Conservation (phyloP, 2,113 vertebrate species). For the Antechinus stuartii region DNA sequence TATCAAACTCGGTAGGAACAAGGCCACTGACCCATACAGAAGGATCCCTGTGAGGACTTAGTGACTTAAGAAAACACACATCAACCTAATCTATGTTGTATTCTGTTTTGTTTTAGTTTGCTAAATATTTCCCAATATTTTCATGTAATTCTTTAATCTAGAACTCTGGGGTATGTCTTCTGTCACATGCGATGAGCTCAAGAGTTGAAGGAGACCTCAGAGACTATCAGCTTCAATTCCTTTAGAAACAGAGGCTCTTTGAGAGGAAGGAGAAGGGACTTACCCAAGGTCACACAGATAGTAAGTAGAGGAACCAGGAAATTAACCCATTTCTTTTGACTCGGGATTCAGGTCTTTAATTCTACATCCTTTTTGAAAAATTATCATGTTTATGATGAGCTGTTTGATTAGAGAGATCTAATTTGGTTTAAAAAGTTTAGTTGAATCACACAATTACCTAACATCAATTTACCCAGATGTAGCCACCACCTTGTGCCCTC, state of each 20-base stretch:
- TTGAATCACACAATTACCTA: neutral
- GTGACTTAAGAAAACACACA: neutral
- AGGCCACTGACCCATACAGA: neutral
- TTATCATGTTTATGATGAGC: neutral
- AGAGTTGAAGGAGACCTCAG: neutral
- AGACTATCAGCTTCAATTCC: neutral
- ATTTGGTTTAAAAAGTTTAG: slow-evolving; percentile 25
- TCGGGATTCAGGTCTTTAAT: neutral
- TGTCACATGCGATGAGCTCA: neutral
- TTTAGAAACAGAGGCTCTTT: neutral
- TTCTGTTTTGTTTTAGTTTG: neutral
- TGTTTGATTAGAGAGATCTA: neutral
- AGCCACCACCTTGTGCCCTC: neutral
- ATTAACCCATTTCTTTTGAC: neutral
- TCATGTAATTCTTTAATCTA: neutral
- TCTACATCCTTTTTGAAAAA: neutral
- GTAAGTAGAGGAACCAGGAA: neutral
- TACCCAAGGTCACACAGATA: neutral
- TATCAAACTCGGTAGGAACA: neutral
- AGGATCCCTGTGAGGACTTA: neutral
- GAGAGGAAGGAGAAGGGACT: neutral
- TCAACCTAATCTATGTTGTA: neutral
- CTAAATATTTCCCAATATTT: neutral
- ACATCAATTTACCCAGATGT: neutral
- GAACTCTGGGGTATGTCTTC: neutral